These are phyloP conservation scores for Pterois miles DNA, from an alignment of 2,797 vertebrate species.

Conservation along the genomic window DNA sequence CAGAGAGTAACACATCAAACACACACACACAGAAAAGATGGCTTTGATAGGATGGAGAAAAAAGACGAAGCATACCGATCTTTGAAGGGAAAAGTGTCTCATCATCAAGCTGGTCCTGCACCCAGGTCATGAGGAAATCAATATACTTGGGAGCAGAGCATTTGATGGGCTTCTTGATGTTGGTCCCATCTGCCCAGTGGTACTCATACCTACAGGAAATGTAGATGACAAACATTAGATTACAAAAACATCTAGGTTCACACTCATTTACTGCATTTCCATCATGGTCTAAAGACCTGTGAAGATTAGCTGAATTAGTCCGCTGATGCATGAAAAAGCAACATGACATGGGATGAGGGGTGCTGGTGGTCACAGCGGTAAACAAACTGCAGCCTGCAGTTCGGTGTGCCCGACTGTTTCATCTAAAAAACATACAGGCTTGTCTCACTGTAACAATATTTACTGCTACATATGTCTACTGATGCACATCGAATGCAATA, in stretches of 20 bases:
- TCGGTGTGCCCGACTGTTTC: too few relatives aligned
- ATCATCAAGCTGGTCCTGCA: conserved; percentile 98
- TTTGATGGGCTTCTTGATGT: conserved; percentile 99
- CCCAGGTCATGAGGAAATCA: conserved; percentile 99
- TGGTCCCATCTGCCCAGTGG: conserved; percentile 99
- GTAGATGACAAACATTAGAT: background rate
- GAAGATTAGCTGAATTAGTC: too few relatives aligned
- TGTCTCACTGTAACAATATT: too few relatives aligned
- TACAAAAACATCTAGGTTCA: background rate
- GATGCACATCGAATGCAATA: too few relatives aligned
- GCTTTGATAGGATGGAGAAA: background rate
- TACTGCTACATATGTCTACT: too few relatives aligned
- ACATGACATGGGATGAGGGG: too few relatives aligned
- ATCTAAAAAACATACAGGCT: too few relatives aligned
- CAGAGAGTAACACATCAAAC: background rate
- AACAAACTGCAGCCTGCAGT: too few relatives aligned
- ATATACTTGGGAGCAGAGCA: conserved; percentile 99
- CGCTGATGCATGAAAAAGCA: too few relatives aligned
- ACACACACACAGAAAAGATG: background rate
- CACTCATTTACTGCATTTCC: background rate
- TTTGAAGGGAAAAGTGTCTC: conserved; percentile 98
- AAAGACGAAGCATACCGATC: conserved; percentile 85
- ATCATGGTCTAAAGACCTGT: too few relatives aligned
- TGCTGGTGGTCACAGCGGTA: too few relatives aligned
- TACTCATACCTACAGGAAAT: conserved; percentile 91